Evolutionary conservation across 2,797 vertebrate genomes (phyloP).

Genomic region (Mergus octosetaceus): DNA sequence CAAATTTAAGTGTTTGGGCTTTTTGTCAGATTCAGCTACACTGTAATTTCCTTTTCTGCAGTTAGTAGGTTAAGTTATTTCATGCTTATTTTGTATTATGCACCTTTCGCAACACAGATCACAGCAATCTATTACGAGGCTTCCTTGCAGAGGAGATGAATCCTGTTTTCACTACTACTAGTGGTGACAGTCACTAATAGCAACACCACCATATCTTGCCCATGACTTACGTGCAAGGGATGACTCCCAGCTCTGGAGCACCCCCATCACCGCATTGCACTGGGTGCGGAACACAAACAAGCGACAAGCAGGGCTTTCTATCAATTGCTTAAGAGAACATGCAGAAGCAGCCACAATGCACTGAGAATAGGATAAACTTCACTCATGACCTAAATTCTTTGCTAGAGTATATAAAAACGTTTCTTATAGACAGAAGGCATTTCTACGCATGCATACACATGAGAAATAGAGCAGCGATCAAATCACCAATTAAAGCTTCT

Average conservation of each 20-base stretch:
- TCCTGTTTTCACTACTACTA: neutral
- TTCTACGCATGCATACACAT: neutral
- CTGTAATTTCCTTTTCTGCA: neutral
- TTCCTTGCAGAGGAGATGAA: neutral
- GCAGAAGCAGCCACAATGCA: neutral
- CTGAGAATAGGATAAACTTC: neutral
- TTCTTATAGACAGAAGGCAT: neutral
- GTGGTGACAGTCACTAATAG: neutral
- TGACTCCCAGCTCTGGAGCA: neutral
- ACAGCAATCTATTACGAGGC: neutral
- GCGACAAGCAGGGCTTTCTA: neutral
- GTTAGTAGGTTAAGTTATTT: neutral
- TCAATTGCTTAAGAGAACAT: neutral
- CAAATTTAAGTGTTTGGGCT: neutral
- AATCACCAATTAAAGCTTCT: neutral
- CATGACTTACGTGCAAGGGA: rapidly evolving
- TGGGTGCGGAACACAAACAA: rapidly evolving
- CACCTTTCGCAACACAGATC: neutral
- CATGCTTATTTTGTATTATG: rapidly evolving
- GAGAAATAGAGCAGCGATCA: neutral
- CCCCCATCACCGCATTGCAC: rapidly evolving
- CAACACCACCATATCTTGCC: neutral
- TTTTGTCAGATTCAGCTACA: neutral
- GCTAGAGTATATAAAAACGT: rapidly evolving
- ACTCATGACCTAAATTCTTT: neutral